Percentiles rank a stretch among this genome's conserved stretches.
Evolutionary conservation across 2,797 vertebrate species (phyloP).

Genomic region (Phaenicophaeus curvirostris): DNA sequence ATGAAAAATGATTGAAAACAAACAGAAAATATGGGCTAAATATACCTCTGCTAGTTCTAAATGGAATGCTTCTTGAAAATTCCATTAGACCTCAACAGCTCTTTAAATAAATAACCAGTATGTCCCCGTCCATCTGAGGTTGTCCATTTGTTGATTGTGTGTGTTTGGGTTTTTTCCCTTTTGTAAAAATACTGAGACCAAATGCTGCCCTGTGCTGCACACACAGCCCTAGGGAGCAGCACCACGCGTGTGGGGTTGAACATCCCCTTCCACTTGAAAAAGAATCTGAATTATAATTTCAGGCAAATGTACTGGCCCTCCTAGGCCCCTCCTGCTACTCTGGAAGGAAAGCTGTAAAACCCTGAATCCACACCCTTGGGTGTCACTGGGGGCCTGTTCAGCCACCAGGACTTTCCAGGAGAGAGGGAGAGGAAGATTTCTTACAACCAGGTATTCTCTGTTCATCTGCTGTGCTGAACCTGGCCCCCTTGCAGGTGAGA

Average conservation of each 20-base stretch:
- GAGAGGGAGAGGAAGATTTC: background rate
- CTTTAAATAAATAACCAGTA: constrained; percentile 51
- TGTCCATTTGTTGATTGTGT: constrained; percentile 41
- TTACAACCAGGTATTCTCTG: background rate
- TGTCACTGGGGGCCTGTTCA: fast-evolving
- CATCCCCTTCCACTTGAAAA: background rate
- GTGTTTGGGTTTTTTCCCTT: constrained; percentile 29
- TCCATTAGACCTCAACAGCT: constrained; percentile 40
- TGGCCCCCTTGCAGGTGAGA: fast-evolving
- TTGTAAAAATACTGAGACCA: background rate
- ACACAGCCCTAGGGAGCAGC: background rate
- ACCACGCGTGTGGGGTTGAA: fast-evolving
- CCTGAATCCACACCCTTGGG: background rate
- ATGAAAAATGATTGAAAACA: constrained; percentile 57
- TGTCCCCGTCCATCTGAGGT: constrained; percentile 29
- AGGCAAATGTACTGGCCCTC: background rate
- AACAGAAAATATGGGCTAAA: constrained; percentile 52
- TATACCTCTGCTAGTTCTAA: constrained; percentile 43
- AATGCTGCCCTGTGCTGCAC: background rate
- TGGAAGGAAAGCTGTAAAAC: background rate
- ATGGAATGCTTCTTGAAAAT: constrained; percentile 44
- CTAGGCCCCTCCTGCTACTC: background rate
- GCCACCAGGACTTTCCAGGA: background rate
- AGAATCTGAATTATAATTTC: background rate
- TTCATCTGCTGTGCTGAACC: background rate